Evolutionary conservation across 2,113 vertebrate species (phyloP), one percentile per base, ranked within the genome.

Genomic region (Hypomesus transpacificus): DNA sequence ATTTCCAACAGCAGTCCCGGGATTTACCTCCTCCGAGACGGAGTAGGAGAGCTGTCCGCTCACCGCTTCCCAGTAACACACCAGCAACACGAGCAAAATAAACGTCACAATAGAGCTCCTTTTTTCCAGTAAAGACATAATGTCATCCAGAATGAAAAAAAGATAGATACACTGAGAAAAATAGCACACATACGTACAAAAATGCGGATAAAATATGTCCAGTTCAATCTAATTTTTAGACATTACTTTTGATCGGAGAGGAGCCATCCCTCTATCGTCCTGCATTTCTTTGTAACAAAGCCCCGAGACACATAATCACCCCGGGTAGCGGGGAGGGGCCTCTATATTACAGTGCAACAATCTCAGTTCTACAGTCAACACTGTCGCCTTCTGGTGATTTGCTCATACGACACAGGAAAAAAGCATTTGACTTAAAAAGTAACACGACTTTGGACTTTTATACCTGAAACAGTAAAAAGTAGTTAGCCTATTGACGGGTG

Each of bases 1-100:
- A 88, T 92, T 91, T 66, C 91, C 92, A 17, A 92, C 90, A 59
- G 81, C 68, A 7, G 91, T 90, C 59, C 89, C 91, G 3, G 52
- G 65, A 52, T 80, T 91, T 68, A 88, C 84, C 82, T 93, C 92
- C 73, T 93, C 91, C 13, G 79, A 79, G 1, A 92, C 74, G 0
- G 90, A 85, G 57, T 91, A 92, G 0, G 71, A 84, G 28, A 89
- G 84, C 78, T 92, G 90, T 2, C 80, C 85, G 0, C 63, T 75
- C 13, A 76, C 73, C 4, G 73, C 76, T 77, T 70, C 70, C 80
- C 31, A 77, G 28, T 54, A 13, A 75, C 16, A 83, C 62, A 62
- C 50, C 60, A 80, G 9, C 57, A 75, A 0, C 21, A 82, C 22
- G 52, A 80, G 28, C 4, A 75, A 14, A 0, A 70, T n/a, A 20